Conservation (phyloP, 2,888 invertebrate genomes). For the Megamerina dolium region DNA sequence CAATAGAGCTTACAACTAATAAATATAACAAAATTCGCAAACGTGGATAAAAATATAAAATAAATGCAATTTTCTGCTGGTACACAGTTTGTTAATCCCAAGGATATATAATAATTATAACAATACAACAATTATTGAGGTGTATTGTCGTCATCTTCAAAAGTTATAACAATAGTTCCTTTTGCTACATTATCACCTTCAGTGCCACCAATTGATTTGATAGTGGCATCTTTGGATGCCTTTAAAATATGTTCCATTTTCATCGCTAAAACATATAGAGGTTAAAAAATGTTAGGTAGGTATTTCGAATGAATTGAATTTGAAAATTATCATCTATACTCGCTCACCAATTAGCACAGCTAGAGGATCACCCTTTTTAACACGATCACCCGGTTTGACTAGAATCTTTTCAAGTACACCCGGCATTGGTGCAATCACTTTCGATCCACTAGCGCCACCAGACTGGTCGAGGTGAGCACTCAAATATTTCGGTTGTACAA, state of each 20-base stretch:
- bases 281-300: neutral
- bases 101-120: neutral
- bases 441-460: constrained; percentile 50
- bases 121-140: neutral
- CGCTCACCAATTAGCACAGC: constrained; percentile 72
- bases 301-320: neutral
- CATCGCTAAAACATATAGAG: constrained; percentile 63
- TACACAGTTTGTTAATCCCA: too few relatives aligned
- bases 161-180: constrained; percentile 58
- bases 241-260: constrained; percentile 98
- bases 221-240: constrained; percentile 70
- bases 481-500: constrained; percentile 59
- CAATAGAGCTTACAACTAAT: too few relatives aligned
- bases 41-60: too few relatives aligned
- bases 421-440: constrained; percentile 86
- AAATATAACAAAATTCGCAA: too few relatives aligned
- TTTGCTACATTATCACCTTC: constrained; percentile 80
- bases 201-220: constrained; percentile 66
- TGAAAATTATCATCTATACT: neutral
- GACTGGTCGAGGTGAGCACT: constrained; percentile 45
- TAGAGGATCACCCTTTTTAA: constrained; percentile 82
- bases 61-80: constrained; percentile 23
- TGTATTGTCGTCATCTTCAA: constrained; percentile 48
- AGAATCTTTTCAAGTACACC: constrained; percentile 89
- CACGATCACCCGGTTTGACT: constrained; percentile 73